Percentiles rank a stretch among this genome's conserved stretches.
Conservation (phyloP, 2,113 vertebrate species). For the Oceanodroma tethys region DNA sequence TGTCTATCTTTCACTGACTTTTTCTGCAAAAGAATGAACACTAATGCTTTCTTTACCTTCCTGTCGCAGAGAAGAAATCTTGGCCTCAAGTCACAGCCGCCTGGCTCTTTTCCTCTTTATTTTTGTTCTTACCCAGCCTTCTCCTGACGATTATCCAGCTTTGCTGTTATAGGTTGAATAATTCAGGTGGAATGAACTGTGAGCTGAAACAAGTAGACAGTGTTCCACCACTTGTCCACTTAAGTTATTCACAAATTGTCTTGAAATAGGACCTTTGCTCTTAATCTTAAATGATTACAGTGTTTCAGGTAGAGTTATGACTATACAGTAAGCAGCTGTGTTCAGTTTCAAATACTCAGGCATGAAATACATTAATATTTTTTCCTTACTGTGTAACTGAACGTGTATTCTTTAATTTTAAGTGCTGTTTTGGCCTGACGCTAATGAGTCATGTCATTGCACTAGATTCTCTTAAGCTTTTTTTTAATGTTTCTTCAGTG, state of each 20-base stretch:
- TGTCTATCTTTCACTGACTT: background rate
- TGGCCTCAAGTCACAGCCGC: background rate
- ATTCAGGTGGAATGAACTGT: constrained; percentile 38
- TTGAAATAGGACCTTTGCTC: constrained; percentile 18
- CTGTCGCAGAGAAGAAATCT: background rate
- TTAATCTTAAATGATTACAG: background rate
- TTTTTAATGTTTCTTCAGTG: background rate
- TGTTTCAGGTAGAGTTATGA: background rate
- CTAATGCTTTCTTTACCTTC: background rate
- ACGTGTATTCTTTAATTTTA: constrained; percentile 58
- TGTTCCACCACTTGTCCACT: constrained; percentile 39
- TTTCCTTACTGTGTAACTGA: constrained; percentile 11
- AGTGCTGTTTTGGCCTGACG: constrained; percentile 26
- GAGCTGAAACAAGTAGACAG: constrained; percentile 4
- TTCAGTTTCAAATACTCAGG: constrained; percentile 28
- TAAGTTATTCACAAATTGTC: constrained; percentile 3
- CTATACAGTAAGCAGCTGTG: background rate
- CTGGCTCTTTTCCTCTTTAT: background rate
- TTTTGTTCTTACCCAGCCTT: background rate
- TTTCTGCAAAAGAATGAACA: background rate
- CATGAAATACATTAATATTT: constrained; percentile 17
- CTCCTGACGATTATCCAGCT: background rate
- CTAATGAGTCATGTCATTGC: constrained; percentile 60
- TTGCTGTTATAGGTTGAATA: constrained; percentile 17
- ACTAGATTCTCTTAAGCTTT: constrained; percentile 11